These are phyloP conservation scores for Liodrosophila aerea DNA, from an alignment of 2,888 invertebrate genomes.

Conservation along the genomic window DNA sequence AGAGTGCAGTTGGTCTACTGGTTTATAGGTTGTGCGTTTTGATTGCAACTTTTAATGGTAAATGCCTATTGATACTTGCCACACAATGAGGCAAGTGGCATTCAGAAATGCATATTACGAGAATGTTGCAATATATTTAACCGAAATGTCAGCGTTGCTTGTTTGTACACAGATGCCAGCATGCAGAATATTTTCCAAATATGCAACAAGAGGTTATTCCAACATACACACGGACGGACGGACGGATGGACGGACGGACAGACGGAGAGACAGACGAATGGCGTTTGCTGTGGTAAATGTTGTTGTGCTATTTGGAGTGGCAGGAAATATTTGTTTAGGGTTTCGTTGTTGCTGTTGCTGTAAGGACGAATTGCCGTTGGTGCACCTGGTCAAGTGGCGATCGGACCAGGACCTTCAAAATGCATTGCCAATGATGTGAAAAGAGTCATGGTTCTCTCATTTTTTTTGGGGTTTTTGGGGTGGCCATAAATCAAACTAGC, in stretches of 20 bases:
- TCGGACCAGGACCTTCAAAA: slow-evolving; percentile 31
- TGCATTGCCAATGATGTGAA: slow-evolving; percentile 64
- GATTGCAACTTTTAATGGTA: too few relatives aligned
- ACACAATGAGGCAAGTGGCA: slow-evolving; percentile 18
- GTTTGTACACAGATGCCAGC: slow-evolving; percentile 1
- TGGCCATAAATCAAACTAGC: slow-evolving; percentile 70
- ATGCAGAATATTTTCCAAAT: slow-evolving; percentile 20
- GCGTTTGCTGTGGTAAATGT: too few relatives aligned
- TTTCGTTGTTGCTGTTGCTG: slow-evolving; percentile 4
- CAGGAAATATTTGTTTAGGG: slow-evolving; percentile 15
- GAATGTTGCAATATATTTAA: slow-evolving; percentile 29
- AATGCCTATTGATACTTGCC: slow-evolving; percentile 23
- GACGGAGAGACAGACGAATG: neutral
- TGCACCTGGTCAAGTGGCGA: slow-evolving; percentile 24
- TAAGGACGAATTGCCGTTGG: slow-evolving; percentile 8
- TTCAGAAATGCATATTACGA: slow-evolving; percentile 23
- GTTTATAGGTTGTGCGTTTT: too few relatives aligned
- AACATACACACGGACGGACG: slow-evolving; percentile 8
- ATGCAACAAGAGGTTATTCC: slow-evolving; percentile 17
- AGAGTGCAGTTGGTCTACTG: too few relatives aligned
- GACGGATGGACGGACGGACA: slow-evolving; percentile 9
- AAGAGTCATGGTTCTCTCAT: slow-evolving; percentile 48
- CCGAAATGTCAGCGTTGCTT: slow-evolving; percentile 22
- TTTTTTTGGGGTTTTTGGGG: too few relatives aligned
- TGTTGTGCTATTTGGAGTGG: slow-evolving; percentile 14